Base-by-base conservation (phyloP, 30 jellyfish, hydroid and myxozoan genomes). In the Aurelia sp. region DNA sequence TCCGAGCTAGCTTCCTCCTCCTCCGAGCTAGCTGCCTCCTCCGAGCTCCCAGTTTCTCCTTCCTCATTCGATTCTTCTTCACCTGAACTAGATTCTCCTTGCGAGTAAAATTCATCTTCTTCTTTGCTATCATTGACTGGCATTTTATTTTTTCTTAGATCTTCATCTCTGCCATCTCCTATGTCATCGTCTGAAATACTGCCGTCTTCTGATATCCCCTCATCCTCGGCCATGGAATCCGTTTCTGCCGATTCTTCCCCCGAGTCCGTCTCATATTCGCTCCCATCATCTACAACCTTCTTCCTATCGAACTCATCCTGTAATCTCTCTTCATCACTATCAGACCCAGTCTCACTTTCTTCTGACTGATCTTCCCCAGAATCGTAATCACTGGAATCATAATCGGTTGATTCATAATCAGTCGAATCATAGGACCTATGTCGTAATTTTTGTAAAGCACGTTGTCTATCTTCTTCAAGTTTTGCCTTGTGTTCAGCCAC, bases 391-490 rank as follows among this genome's bases (percentile, higher is more conserved):
- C 60, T 52, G 2, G 48, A n/a, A 48, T n/a, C 51, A n/a, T 73
- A 51, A 41, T 73, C 70, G 16, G 33, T 59, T 12, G 66, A 10
- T 22, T 47, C 80, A 41, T 63, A 63, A 79, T 67, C 73, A 64
- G 35, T 52, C 3, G 68, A n/a, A 22, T n/a, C 51, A 41, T 73
- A 51, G 21, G 69, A 59, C 13, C 33, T 59, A 7, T 12, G 24
- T 59, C 55, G 33, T 40, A 79, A 18, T 11, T 59, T 63, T 21
- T 79, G 68, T 22, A 79, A 5, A 6, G 74, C 71, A 24, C 58
- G 52, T 30, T 21, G 21, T 63, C 89, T 79, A n/a, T 79, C 80
- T 33, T 79, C 80, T 41, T 63, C 89, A 18, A 62, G 58, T 63
- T 79, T 16, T 21, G 65, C 80, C 31, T 27, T 13, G 22, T 40